Evolutionary conservation across 2,888 invertebrate species (phyloP).

Genomic region (Drosophila tripunctata): DNA sequence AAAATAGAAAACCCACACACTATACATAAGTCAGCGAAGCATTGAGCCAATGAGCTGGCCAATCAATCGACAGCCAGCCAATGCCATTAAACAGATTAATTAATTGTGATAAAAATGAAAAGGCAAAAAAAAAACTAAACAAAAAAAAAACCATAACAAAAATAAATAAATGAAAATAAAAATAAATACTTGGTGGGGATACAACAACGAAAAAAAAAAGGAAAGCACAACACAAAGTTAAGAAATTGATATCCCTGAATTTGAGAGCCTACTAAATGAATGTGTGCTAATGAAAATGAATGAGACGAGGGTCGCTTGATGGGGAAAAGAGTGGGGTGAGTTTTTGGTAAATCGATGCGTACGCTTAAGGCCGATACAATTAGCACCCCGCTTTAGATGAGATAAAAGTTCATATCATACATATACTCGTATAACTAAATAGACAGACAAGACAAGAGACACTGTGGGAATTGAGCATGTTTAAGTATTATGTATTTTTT

Average conservation of each 20-base stretch:
- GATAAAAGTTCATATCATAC: constrained; percentile 56
- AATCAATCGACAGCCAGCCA: constrained; percentile 51
- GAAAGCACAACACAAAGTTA: constrained; percentile 27
- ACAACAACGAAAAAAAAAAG: too few relatives aligned
- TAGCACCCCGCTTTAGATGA: constrained; percentile 66
- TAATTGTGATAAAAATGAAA: constrained; percentile 69
- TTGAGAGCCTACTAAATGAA: constrained; percentile 4
- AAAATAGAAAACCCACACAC: too few relatives aligned
- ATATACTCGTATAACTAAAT: constrained; percentile 28
- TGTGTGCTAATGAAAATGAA: constrained; percentile 46
- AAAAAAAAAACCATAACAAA: constrained; percentile 6
- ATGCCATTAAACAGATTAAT: constrained; percentile 74
- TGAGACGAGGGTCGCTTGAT: constrained; percentile 25
- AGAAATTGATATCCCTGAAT: constrained; percentile 48
- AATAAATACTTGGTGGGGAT: too few relatives aligned
- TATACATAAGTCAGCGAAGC: constrained; percentile 21
- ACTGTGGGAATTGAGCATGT: constrained; percentile 41
- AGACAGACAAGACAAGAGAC: constrained; percentile 6
- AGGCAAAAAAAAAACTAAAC: constrained; percentile 13
- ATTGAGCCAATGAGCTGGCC: constrained; percentile 46
- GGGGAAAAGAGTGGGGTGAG: background rate
- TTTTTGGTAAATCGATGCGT: constrained; percentile 43
- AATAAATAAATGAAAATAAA: constrained; percentile 16
- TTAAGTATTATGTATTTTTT: constrained; percentile 27
- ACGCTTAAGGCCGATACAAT: constrained; percentile 57